phyloP scores from a whole-genome alignment of 1,140 invertebrate species.

The Cheumatopsyche charites region DNA sequence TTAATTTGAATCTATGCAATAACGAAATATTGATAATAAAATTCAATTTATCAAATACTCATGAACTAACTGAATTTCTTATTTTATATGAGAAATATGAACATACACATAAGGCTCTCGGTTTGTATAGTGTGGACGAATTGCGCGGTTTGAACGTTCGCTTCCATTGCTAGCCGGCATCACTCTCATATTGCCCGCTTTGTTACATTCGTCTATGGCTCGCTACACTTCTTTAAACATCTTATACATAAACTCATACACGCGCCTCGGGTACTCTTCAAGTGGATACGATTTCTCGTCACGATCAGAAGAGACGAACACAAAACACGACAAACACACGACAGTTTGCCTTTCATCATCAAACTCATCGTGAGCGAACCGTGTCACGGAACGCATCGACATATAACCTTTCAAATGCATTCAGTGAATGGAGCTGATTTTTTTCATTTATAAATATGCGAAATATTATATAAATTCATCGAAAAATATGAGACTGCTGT shows the following conservation, averaged over 20 bases:
- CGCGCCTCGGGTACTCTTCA: constrained; percentile 16
- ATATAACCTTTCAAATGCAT: not conserved
- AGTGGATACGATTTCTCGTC: constrained; percentile 35
- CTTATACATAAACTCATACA: not conserved
- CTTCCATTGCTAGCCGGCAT: constrained; percentile 35
- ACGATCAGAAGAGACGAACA: constrained; percentile 26
- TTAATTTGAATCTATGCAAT: too few species aligned
- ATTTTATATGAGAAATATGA: too few species aligned
- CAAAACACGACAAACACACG: constrained; percentile 34
- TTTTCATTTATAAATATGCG: too few species aligned
- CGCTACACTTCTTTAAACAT: constrained; percentile 36
- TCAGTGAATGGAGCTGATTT: not conserved
- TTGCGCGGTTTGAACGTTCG: constrained; percentile 18
- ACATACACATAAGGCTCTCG: too few species aligned
- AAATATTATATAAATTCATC: too few species aligned
- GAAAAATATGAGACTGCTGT: too few species aligned
- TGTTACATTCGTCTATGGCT: constrained; percentile 32
- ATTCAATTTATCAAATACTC: too few species aligned
- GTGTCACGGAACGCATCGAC: not conserved
- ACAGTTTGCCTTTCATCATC: constrained; percentile 33
- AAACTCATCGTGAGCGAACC: not conserved
- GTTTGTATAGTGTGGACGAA: constrained; percentile 1
- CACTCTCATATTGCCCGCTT: constrained; percentile 35
- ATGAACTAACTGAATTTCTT: too few species aligned
- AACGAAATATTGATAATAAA: too few species aligned